phyloP scores from a whole-genome alignment of 2,113 vertebrate species.

The Eublepharis macularius region DNA sequence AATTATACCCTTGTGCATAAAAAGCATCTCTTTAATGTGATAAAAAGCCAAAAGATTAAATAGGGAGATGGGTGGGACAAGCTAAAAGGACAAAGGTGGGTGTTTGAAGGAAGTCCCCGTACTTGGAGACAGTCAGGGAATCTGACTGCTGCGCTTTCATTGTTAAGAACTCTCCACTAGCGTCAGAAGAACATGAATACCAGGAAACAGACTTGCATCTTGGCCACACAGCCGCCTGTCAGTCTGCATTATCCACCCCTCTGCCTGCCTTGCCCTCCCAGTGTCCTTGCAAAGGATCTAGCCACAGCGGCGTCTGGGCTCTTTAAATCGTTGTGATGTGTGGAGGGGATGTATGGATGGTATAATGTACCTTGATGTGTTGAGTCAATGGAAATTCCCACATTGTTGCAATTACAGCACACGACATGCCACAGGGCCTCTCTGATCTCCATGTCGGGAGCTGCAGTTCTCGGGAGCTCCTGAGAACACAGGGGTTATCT shows the following conservation, averaged over 20 bases:
- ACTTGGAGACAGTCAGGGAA: background rate
- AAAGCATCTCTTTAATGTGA: background rate
- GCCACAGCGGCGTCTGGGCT: background rate
- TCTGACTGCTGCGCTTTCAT: background rate
- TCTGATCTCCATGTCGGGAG: background rate
- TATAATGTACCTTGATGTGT: background rate
- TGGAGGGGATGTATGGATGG: background rate
- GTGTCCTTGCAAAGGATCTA: background rate
- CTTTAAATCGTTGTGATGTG: background rate
- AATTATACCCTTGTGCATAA: background rate
- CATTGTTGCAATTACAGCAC: background rate
- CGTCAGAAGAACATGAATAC: conserved; percentile 1
- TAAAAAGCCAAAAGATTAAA: background rate
- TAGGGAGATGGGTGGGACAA: no score
- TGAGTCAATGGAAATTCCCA: background rate
- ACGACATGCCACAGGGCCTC: background rate
- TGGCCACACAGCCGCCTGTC: background rate
- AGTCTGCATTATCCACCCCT: background rate
- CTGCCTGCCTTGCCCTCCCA: background rate
- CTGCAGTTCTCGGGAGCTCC: background rate
- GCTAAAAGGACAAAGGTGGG: background rate
- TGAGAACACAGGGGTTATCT: no score
- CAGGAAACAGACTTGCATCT: conserved; percentile 1
- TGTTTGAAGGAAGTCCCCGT: background rate
- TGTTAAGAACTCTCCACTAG: background rate